Evolutionary conservation across 2,888 invertebrate species (phyloP), one percentile per base, ranked within the genome.

Genomic region (Metacarcinus magister): DNA sequence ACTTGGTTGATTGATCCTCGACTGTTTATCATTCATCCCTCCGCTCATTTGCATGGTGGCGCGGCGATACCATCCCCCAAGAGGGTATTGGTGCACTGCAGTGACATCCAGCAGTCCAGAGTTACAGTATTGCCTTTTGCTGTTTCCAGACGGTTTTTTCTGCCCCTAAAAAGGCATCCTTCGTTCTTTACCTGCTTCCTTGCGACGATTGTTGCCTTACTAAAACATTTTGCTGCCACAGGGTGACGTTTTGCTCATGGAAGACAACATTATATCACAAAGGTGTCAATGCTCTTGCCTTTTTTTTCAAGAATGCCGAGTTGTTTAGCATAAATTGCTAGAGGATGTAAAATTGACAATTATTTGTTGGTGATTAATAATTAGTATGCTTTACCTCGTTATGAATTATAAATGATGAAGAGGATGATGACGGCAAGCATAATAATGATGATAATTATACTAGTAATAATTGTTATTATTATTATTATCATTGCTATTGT

Each of bases 1-100:
- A 87, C 87, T 87, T 87, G 87, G 87, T 39, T 87, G 87, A 87
- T 87, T 87, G 87, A 87, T 87, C 87, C 87, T 87, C 87, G 87
- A 13, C 87, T 87, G 87, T 39, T 87, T 87, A 87, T 87, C 87
- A 87, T 87, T 87, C 87, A 87, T 87, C 87, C 87, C 87, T 39
- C 87, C 32, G 32, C 87, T 87, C 87, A 87, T 87, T 87, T 87
- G 87, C 87, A 87, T 87, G 87, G 87, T 87, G 87, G 87, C 87
- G 87, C 87, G 32, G 3, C 87, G 39, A 87, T 32, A 39, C 87
- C 87, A 87, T 32, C 87, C 32, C 16, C 87, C 7, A 5, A 39
- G 13, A 7, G 8, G 87, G 87, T 7, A 32, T 87, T 32, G 32
- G n/a, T 39, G 87, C 39, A 39, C 87, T 39, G 39, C 87, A 32